Conservation (phyloP, 2,888 invertebrate species). For the Hirtodrosophila alboralis region DNA sequence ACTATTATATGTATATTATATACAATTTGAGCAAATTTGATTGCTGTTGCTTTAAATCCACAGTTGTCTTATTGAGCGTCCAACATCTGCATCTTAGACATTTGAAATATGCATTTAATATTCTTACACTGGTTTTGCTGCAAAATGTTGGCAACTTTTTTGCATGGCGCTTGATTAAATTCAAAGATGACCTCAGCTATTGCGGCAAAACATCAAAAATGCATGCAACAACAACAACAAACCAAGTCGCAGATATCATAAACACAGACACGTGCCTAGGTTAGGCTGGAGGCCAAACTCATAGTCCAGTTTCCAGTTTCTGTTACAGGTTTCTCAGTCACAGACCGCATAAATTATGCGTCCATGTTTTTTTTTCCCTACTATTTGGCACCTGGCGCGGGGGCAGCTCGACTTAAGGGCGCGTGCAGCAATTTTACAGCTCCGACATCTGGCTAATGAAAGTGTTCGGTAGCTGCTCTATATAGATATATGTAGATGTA, state of each 20-base stretch:
- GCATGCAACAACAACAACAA: slow-evolving; percentile 34
- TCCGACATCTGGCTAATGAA: slow-evolving; percentile 57
- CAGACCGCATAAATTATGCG: slow-evolving; percentile 65
- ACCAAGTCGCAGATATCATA: slow-evolving; percentile 53
- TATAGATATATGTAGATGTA: slow-evolving; percentile 3
- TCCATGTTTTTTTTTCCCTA: no score
- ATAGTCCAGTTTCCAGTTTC: slow-evolving; percentile 33
- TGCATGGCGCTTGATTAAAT: slow-evolving; percentile 60
- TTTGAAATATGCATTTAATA: slow-evolving; percentile 33
- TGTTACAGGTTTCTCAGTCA: slow-evolving; percentile 10
- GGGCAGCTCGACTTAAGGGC: slow-evolving; percentile 37
- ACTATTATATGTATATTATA: no score
- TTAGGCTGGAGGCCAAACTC: slow-evolving; percentile 29
- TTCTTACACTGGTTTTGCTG: slow-evolving; percentile 13
- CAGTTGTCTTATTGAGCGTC: neutral
- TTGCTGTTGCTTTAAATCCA: neutral
- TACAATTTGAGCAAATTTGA: neutral
- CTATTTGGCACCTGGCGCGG: slow-evolving; percentile 72
- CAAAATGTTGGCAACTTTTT: neutral
- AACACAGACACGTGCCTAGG: slow-evolving; percentile 70
- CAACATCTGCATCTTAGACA: neutral
- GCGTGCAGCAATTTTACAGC: slow-evolving; percentile 60
- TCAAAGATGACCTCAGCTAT: slow-evolving; percentile 15
- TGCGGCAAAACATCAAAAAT: slow-evolving; percentile 59
- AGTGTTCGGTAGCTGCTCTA: slow-evolving; percentile 46